Base-by-base conservation (phyloP, 2,113 vertebrate species). In the Cranoglanis bouderius region DNA sequence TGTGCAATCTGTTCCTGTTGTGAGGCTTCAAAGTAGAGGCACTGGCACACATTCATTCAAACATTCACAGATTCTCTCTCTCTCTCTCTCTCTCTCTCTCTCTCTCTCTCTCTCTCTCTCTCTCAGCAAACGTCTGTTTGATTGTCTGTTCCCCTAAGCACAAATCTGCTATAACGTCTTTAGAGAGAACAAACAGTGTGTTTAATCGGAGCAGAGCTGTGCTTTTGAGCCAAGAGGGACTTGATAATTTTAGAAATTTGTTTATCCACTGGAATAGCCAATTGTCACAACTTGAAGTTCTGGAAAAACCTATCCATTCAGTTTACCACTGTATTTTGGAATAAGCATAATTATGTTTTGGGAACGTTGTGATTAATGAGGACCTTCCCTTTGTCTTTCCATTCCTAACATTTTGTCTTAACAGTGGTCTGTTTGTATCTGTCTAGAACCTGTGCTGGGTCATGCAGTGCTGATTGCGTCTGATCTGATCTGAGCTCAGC, bases 141-240 rank as follows among this genome's bases (percentile, higher is more conserved):
- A 90, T 91, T 92, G 94, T 95, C 92, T 90, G 89, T 92, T 94
- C 93, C 93, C 91, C 87, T 94, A 35, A 91, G 94, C 94, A 88
- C 89, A 92, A 93, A 94, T 95, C 94, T 94, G 94, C 94, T 91
- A 91, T 91, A 94, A 92, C 85, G 80, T 91, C 93, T 95, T 95
- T 95, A 94, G 95, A 95, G 93, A 91, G 90, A 93, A 89, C 91
- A 93, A 94, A 92, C 90, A n/a, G 91, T 93, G 93, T 93, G 85
- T 93, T 94, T 95, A 95, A 95, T 94, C 94, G 92, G 94, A 93
- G 92, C 94, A 93, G 93, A 93, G 92, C 93, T 94, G 92, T 91
- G 89, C 88, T 87, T 94, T 92, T 92, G 91, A 93, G 93, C 93
- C 90, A 91, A 89, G 81, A 92, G 87, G 93, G 91, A 91, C 88